Base-by-base conservation (phyloP, 1,140 invertebrate genomes). In the Leptinotarsa lineolata region DNA sequence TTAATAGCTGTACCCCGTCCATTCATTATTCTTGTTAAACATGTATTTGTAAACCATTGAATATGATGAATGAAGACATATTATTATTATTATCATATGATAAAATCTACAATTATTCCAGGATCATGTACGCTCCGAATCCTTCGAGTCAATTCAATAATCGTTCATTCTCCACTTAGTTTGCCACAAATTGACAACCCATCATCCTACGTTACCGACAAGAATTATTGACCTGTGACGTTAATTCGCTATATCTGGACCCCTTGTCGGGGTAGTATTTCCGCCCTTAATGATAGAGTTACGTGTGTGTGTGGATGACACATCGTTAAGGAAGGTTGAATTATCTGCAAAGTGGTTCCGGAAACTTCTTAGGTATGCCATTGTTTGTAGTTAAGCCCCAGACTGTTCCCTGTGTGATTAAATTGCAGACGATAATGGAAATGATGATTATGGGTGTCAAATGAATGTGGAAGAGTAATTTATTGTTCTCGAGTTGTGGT, bases 191-290 rank as follows among this genome's bases (percentile, higher is more conserved):
- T 18, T 54, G 48, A 54, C 48, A 54, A 54, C 15, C 48, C 48
- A 54, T 54, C 48, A 54, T 54, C n/a, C n/a, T 0, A 54, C 16
- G 4, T 15, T 54, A 18, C 48, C 4, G 6, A 18, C 48, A n/a
- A 18, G 15, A 54, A 13, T 54, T 54, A 54, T 54, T 54, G 48
- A 54, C 15, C 48, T 54, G n/a, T 54, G 48, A 54, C 48, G 13
- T 54, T 54, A 54, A 54, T 54, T 54, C 48, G 48, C n/a, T 13
- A 54, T 54, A 54, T 54, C 48, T n/a, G 48, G 48, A 54, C 48
- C n/a, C 48, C 48, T 5, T n/a, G 48, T n/a, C 4, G 48, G n/a
- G 15, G 15, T 54, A 54, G n/a, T 3, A 16, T 12, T n/a, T 54
- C 48, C 48, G 15, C 48, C 48, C 15, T 54, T 54, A 54, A 54